Conservation (phyloP, 2,113 vertebrate genomes). For the Poecilia latipinna region DNA sequence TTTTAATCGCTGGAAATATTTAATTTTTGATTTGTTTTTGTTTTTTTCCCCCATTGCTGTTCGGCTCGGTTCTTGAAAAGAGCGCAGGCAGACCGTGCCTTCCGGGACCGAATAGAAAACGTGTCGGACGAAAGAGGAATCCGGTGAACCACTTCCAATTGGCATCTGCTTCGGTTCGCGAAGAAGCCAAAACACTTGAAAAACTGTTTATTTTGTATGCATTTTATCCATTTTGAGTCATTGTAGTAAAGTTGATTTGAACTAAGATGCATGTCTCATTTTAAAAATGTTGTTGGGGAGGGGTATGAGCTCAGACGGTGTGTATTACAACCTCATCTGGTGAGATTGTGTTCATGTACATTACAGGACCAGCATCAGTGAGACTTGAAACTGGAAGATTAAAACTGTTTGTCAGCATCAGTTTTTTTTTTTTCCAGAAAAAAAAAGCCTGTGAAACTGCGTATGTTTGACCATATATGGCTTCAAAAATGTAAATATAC, state of each 20-base stretch:
- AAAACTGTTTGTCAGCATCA: slow-evolving; percentile 5
- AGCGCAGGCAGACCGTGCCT: slow-evolving; percentile 41
- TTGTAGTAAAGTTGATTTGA: slow-evolving; percentile 47
- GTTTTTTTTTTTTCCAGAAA: background rate
- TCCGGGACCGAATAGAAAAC: slow-evolving; percentile 22
- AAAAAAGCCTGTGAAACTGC: background rate
- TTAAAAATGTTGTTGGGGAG: background rate
- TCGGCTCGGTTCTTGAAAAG: slow-evolving; percentile 37
- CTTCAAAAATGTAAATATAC: slow-evolving; percentile 46
- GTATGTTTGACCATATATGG: slow-evolving; percentile 30
- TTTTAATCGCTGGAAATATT: slow-evolving; percentile 62
- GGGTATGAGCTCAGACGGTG: background rate
- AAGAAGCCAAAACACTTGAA: slow-evolving; percentile 6
- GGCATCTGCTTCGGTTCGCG: slow-evolving; percentile 36
- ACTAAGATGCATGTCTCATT: slow-evolving; percentile 59
- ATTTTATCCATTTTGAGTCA: slow-evolving; percentile 35
- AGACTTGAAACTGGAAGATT: slow-evolving; percentile 4
- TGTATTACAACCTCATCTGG: background rate
- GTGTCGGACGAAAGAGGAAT: slow-evolving; percentile 23
- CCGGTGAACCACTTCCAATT: slow-evolving; percentile 47
- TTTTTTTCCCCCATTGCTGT: slow-evolving; percentile 18
- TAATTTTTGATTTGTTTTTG: slow-evolving; percentile 22
- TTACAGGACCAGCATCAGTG: background rate
- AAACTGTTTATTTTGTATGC: slow-evolving; percentile 34
- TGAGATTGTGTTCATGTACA: background rate